Base-by-base conservation (phyloP, 2,113 vertebrate genomes). In the Dasyurus viverrinus region DNA sequence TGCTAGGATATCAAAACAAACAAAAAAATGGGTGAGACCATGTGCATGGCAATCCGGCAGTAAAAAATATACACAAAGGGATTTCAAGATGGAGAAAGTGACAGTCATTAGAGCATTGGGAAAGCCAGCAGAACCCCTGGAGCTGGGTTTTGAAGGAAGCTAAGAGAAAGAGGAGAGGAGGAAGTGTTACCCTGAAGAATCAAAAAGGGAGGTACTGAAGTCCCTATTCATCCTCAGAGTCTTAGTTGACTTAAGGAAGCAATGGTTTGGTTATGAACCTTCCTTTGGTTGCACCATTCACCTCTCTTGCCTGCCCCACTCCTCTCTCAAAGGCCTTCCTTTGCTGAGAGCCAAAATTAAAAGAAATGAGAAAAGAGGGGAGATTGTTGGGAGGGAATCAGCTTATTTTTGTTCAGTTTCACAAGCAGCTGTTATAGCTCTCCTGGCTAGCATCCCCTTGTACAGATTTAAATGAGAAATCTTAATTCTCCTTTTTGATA, bases 351-450 rank as follows among this genome's bases (percentile, higher is more conserved):
- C 47, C 95, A 94, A 92, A 95, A 90, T 90, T 0, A 2, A 96
- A 2, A n/a, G n/a, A 96, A 96, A 92, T 57, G 93, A 89, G 94
- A 94, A 96, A 96, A 52, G 16, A 54, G 97, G 84, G 94, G 96
- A 96, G 96, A 96, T 97, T 95, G 0, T 0, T 94, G 93, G 97
- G 97, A 95, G 95, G 89, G 76, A 57, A 95, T 96, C 95, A 95
- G 90, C 93, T 91, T 92, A 23, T 48, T 94, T 94, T 90, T 96
- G 90, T 48, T 89, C 93, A 95, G 97, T 96, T 96, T 96, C 95
- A 93, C 95, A 96, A 97, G 96, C 93, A 96, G 27, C 93, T 96
- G 91, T 50, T 8, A 95, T 53, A 97, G 93, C 97, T 97, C 97
- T 98, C 96, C 93, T 89, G 94, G 57, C 89, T 95, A 96, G 94